These are phyloP conservation scores for Sapayoa aenigma DNA, from an alignment of 2,113 vertebrate species.

Conservation along the genomic window DNA sequence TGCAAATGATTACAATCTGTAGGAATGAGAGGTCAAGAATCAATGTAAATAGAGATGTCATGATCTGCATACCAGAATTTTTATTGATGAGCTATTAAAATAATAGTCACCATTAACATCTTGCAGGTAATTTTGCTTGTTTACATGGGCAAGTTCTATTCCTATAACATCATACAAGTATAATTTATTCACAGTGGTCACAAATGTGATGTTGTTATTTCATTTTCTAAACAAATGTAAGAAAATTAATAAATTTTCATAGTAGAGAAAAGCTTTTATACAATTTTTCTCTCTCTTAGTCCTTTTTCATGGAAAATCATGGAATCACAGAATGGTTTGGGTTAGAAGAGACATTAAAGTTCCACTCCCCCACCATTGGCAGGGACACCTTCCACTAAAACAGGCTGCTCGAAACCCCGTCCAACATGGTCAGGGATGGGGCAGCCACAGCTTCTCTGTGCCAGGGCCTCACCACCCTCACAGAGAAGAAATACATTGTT, in stretches of 20 bases:
- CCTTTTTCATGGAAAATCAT: not conserved
- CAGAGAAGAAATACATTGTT: not conserved
- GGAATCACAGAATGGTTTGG: not conserved
- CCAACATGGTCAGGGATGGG: not conserved
- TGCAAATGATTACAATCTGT: slow-evolving; percentile 81
- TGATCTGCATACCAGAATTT: not conserved
- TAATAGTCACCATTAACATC: not conserved
- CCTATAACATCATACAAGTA: not conserved
- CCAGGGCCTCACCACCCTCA: not conserved
- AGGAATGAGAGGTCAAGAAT: not conserved
- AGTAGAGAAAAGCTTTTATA: not conserved
- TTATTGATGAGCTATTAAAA: not conserved
- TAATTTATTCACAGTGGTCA: not conserved
- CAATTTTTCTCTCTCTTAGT: not conserved
- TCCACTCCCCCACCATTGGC: not conserved
- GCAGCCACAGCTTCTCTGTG: not conserved
- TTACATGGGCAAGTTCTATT: not conserved
- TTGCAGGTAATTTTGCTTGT: not conserved
- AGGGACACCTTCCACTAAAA: not conserved
- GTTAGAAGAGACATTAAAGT: not conserved
- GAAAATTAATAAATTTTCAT: not conserved
- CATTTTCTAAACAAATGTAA: not conserved
- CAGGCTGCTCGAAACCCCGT: not conserved
- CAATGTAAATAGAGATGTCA: not conserved
- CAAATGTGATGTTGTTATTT: not conserved